These are phyloP conservation scores for Saturnia pavonia DNA, from an alignment of 2,888 invertebrate genomes.

Conservation along the genomic window DNA sequence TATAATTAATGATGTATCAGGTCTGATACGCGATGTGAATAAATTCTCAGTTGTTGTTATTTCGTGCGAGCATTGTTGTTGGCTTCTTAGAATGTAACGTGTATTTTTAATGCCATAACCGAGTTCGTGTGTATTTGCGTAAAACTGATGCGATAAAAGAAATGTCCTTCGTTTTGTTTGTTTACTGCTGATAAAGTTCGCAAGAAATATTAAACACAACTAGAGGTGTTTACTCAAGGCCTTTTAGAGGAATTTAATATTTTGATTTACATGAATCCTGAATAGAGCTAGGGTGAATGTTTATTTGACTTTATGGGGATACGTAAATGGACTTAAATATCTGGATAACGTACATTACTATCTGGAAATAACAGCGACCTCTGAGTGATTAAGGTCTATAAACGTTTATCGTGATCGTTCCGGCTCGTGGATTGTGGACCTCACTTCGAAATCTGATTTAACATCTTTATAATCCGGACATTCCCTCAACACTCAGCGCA, in stretches of 20 bases:
- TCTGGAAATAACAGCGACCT: neutral
- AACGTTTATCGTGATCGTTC: neutral
- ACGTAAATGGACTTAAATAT: too few relatives aligned
- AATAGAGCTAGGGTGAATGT: neutral
- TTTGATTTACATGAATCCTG: neutral
- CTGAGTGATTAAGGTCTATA: neutral
- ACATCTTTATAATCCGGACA: neutral
- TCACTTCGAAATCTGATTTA: neutral
- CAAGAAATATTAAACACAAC: neutral
- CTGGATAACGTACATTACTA: neutral
- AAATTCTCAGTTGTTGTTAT: neutral
- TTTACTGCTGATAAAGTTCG: neutral
- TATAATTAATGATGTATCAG: constrained; percentile 9
- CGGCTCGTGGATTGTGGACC: neutral
- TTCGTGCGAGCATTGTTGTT: neutral
- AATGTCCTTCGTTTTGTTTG: neutral
- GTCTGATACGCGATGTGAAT: neutral
- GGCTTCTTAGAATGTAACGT: constrained; percentile 13
- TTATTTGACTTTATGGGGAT: neutral
- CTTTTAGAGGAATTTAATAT: neutral
- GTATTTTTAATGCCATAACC: constrained; percentile 13
- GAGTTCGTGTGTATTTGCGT: constrained; percentile 7
- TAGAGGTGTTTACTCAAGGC: neutral
- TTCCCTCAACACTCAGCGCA: neutral
- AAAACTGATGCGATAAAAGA: constrained; percentile 10